Evolutionary conservation across 2,113 vertebrate genomes (phyloP).

Genomic region (Saguinus imperator): DNA sequence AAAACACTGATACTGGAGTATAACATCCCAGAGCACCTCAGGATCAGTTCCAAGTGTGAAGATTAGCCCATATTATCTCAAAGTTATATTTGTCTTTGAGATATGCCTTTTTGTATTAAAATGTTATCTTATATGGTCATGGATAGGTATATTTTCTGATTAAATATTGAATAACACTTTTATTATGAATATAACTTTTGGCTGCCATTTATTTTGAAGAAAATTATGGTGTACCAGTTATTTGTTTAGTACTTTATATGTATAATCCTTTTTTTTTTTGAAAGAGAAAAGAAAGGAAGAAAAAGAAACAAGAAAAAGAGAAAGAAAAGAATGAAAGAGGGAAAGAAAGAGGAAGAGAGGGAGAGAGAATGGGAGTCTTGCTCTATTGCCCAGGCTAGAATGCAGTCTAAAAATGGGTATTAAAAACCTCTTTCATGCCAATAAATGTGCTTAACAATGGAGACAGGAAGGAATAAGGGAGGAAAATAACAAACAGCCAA

Average conservation of each 20-base stretch:
- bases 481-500: too few relatives aligned
- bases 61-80: slow-evolving; percentile 46
- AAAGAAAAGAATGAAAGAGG: too few relatives aligned
- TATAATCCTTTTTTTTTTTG: neutral
- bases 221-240: neutral
- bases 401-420: too few relatives aligned
- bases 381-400: too few relatives aligned
- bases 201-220: neutral
- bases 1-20: neutral
- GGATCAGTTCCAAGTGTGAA: neutral
- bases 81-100: slow-evolving; percentile 64
- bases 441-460: too few relatives aligned
- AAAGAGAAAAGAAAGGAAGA: too few relatives aligned
- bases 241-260: neutral
- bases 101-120: slow-evolving; percentile 47
- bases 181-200: slow-evolving; percentile 18
- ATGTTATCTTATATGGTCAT: neutral
- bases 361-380: too few relatives aligned
- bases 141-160: slow-evolving; percentile 33
- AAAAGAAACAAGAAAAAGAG: too few relatives aligned
- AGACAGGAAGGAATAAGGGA: too few relatives aligned
- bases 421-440: too few relatives aligned
- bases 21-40: neutral
- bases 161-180: slow-evolving; percentile 53
- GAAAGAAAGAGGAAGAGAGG: too few relatives aligned